Conservation (phyloP, 2,888 invertebrate species). For the Dynastes maya region DNA sequence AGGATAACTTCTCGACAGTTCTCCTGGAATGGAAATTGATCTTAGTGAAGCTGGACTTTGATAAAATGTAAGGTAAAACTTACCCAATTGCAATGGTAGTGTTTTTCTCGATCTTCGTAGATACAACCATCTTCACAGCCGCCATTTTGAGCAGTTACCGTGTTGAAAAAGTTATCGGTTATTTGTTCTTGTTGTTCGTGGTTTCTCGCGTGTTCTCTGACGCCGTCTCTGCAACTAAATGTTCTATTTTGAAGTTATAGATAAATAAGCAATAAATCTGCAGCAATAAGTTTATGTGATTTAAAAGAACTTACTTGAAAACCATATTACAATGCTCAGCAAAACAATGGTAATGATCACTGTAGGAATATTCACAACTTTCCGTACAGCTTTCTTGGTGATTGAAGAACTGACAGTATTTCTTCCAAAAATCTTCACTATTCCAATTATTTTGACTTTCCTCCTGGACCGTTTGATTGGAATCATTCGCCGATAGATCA, state of each 20-base stretch:
- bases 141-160: conserved; percentile 77
- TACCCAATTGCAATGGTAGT: conserved; percentile 93
- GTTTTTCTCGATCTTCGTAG: conserved; percentile 84
- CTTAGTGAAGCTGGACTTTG: no score
- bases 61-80: conserved; percentile 60
- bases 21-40: conserved; percentile 72
- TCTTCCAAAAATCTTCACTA: conserved; percentile 75
- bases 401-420: conserved; percentile 71
- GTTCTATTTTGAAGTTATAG: conserved; percentile 4
- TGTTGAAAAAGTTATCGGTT: conserved; percentile 83
- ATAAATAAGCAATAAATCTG: neutral
- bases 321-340: conserved; percentile 84
- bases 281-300: conserved; percentile 52
- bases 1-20: conserved; percentile 86
- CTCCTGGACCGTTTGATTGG: conserved; percentile 63
- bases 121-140: conserved; percentile 80
- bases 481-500: conserved; percentile 68
- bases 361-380: conserved; percentile 77
- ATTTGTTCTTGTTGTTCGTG: conserved; percentile 92
- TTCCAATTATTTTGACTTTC: conserved; percentile 58
- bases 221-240: conserved; percentile 77
- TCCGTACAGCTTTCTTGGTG: conserved; percentile 64
- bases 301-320: conserved; percentile 73
- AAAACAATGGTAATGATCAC: conserved; percentile 91
- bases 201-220: conserved; percentile 88